A percentile compares a stretch with the other conserved stretches of the same genome.
Conservation (phyloP, 2,797 vertebrate genomes). For the Alectoris magna region DNA sequence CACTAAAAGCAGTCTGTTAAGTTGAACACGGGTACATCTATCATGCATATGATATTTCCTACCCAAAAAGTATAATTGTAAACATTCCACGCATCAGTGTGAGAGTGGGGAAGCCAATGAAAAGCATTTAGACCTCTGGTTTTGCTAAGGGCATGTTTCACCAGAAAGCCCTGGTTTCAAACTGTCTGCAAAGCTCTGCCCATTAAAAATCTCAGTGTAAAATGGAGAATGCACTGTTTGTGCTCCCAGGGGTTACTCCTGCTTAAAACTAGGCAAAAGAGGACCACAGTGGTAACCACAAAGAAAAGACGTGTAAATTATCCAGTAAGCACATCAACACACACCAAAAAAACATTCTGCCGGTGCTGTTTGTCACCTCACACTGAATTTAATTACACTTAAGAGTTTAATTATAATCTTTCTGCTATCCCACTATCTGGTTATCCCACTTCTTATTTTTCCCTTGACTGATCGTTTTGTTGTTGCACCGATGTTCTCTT, state of each 20-base stretch:
- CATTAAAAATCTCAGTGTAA: neutral
- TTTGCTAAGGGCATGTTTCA: neutral
- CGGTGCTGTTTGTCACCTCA: slow-evolving; percentile 17
- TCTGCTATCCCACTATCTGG: slow-evolving; percentile 24
- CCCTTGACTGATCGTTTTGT: slow-evolving; percentile 48
- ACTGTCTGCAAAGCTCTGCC: neutral
- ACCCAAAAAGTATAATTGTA: neutral
- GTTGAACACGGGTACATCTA: neutral
- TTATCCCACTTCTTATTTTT: neutral
- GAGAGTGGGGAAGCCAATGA: neutral
- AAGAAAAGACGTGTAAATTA: accelerated
- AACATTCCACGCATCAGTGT: neutral
- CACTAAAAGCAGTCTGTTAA: neutral
- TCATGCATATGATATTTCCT: neutral
- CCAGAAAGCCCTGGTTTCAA: neutral
- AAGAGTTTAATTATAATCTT: slow-evolving; percentile 26
- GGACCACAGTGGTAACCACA: accelerated
- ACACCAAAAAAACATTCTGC: neutral
- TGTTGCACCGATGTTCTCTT: slow-evolving; percentile 47
- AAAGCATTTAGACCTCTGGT: neutral
- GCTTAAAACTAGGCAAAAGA: neutral
- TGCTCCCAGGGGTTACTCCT: neutral
- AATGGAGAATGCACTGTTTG: neutral
- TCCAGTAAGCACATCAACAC: neutral
- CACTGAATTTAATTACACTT: slow-evolving; percentile 44